Conservation (phyloP, 2,113 vertebrate genomes). For the Eubucco bourcierii region DNA sequence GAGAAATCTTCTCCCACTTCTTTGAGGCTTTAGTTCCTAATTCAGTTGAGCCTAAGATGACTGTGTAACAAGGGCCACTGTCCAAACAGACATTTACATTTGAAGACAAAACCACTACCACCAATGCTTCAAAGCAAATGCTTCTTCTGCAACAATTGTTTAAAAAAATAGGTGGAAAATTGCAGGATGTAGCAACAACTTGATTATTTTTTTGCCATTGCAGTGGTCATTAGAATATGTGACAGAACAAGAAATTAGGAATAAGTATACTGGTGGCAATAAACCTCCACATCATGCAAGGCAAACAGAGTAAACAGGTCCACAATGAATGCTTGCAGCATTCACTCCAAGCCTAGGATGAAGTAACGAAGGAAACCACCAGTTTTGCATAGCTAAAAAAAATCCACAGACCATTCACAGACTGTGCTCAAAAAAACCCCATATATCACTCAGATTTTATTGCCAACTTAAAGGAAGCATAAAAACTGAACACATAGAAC, state of each 20-base stretch:
- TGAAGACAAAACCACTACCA: background rate
- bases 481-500: background rate
- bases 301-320: background rate
- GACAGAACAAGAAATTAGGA: background rate
- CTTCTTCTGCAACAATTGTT: background rate
- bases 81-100: background rate
- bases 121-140: background rate
- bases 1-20: background rate
- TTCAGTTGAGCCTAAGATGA: background rate
- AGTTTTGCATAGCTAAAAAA: background rate
- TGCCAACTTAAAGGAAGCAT: background rate
- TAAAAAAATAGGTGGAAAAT: background rate
- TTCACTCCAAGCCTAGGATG: background rate
- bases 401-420: background rate
- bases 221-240: background rate
- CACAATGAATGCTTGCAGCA: background rate
- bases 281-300: background rate
- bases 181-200: background rate
- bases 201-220: fast-evolving
- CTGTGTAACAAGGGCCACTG: background rate
- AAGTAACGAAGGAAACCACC: background rate
- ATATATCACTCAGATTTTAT: background rate
- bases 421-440: background rate
- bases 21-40: background rate
- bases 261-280: background rate